Evolutionary conservation across 2,113 vertebrate genomes (phyloP).

Genomic region (Crypturellus undulatus): DNA sequence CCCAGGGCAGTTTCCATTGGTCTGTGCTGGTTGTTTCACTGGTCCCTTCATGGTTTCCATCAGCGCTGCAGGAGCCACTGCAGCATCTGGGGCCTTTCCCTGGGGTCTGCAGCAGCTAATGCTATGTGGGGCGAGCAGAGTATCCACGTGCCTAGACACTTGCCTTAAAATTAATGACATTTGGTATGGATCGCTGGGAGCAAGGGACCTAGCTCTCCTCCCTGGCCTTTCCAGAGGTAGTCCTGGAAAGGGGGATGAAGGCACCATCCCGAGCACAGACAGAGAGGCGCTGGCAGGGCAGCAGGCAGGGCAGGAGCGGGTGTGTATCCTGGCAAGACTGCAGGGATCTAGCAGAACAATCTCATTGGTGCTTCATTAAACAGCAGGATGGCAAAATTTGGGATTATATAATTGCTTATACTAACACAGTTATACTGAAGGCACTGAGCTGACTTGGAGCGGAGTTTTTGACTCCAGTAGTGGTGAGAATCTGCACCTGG

Average conservation of each 20-base stretch:
- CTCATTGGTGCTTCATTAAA: not conserved
- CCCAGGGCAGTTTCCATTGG: too few relatives aligned
- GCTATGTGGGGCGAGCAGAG: too few relatives aligned
- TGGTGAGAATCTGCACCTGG: not conserved
- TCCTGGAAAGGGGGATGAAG: not conserved
- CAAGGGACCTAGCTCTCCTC: not conserved
- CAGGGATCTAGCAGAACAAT: not conserved
- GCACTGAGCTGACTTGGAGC: not conserved
- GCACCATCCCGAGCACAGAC: not conserved
- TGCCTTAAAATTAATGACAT: not conserved
- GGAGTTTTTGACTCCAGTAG: not conserved
- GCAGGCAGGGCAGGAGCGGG: accelerated
- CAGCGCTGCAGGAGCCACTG: too few relatives aligned
- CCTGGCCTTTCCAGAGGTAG: not conserved
- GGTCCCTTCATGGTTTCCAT: too few relatives aligned
- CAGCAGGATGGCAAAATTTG: not conserved
- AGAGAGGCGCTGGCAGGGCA: not conserved
- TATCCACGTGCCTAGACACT: not conserved
- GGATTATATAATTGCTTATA: not conserved
- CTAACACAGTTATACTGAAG: too few relatives aligned
- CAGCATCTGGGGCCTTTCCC: too few relatives aligned
- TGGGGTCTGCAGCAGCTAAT: too few relatives aligned
- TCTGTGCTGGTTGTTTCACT: too few relatives aligned
- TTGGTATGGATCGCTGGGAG: not conserved
- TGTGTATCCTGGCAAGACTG: accelerated